phyloP scores from a whole-genome alignment of 2,113 vertebrate genomes.

The Syngnathus scovelli region DNA sequence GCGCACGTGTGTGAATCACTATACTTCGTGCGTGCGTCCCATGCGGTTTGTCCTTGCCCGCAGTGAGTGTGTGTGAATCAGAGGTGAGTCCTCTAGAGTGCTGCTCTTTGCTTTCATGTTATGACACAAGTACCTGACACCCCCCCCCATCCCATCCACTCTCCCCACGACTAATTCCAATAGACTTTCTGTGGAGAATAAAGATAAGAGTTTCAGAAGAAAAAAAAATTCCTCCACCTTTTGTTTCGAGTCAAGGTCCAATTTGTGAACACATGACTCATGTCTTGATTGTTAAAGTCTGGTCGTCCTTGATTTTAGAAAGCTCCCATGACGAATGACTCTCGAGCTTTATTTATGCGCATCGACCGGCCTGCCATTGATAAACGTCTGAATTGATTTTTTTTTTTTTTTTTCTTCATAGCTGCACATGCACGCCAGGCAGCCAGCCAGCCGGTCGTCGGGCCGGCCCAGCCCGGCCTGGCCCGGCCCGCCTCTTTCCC shows the following conservation, averaged over 20 bases:
- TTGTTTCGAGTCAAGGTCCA: too few species aligned
- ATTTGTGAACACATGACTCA: too few species aligned
- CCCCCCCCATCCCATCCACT: conserved; percentile 3
- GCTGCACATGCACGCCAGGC: conserved; percentile 28
- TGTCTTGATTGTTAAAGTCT: too few species aligned
- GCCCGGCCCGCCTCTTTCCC: conserved; percentile 20
- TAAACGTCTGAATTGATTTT: conserved; percentile 15
- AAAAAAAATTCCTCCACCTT: too few species aligned
- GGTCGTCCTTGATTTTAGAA: not conserved
- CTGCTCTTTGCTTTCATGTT: conserved; percentile 64
- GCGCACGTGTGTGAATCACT: conserved; percentile 38
- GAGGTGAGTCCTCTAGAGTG: conserved; percentile 62
- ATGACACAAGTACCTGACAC: conserved; percentile 61
- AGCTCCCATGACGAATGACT: not conserved
- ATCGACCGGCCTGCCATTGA: conserved; percentile 12
- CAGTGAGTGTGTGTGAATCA: conserved; percentile 60
- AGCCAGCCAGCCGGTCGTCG: not conserved
- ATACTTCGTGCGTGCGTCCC: conserved; percentile 28
- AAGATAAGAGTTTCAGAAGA: too few species aligned
- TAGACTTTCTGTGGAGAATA: too few species aligned
- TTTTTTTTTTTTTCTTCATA: conserved; percentile 7
- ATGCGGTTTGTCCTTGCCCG: conserved; percentile 61
- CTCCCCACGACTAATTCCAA: conserved; percentile 1
- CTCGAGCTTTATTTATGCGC: conserved; percentile 19
- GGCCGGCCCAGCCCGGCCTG: not conserved